Evolutionary conservation across 2,888 invertebrate species (phyloP).

Genomic region (Synergus laeviventris): DNA sequence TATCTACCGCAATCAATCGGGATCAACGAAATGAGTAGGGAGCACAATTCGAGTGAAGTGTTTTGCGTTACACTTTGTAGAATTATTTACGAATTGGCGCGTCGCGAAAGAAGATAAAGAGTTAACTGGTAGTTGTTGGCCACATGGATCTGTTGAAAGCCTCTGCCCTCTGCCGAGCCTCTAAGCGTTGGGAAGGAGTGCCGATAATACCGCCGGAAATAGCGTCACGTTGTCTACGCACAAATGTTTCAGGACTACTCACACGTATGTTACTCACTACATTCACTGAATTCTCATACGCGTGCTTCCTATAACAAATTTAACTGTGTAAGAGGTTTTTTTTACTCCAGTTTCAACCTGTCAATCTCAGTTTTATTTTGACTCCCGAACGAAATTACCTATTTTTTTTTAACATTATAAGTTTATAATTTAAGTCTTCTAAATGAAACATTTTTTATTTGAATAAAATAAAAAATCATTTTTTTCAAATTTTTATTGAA

Average conservation of each 20-base stretch:
- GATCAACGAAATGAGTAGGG: background rate
- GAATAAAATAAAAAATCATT: too few relatives aligned
- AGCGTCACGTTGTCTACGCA: constrained; percentile 57
- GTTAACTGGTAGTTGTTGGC: constrained; percentile 37
- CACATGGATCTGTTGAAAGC: constrained; percentile 28
- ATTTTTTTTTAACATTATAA: background rate
- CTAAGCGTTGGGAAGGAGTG: constrained; percentile 58
- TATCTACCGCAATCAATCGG: constrained; percentile 10
- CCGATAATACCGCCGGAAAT: constrained; percentile 65
- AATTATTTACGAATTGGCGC: constrained; percentile 31
- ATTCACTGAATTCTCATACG: constrained; percentile 1
- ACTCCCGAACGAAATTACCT: background rate
- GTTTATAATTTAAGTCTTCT: too few relatives aligned
- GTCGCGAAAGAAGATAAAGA: constrained; percentile 40
- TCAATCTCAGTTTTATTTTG: background rate
- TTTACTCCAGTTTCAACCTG: background rate
- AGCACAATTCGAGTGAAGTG: background rate
- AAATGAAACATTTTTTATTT: too few relatives aligned
- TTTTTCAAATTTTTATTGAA: too few relatives aligned
- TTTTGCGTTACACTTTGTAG: constrained; percentile 8
- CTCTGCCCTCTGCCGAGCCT: constrained; percentile 28
- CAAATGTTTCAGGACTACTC: constrained; percentile 21
- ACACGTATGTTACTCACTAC: background rate
- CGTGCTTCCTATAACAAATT: background rate
- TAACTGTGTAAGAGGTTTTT: background rate